These are phyloP conservation scores for Diplolepis rosae DNA, from an alignment of 2,888 invertebrate species.

Conservation along the genomic window DNA sequence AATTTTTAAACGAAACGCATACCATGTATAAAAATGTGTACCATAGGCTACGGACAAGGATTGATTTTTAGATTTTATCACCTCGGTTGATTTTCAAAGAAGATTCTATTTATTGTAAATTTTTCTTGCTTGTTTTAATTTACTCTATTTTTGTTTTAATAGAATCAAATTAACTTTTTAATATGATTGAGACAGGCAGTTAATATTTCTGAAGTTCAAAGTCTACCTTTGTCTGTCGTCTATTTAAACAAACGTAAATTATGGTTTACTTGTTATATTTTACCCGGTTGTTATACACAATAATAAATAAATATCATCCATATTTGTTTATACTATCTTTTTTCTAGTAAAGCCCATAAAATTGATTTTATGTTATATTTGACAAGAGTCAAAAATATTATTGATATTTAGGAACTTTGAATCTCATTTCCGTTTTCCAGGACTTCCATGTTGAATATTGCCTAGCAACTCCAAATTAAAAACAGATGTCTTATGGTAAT, in stretches of 20 bases:
- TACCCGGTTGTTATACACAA: constrained; percentile 4
- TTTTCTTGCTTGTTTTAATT: background rate
- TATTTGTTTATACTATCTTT: background rate
- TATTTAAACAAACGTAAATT: background rate
- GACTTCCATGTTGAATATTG: background rate
- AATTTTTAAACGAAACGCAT: background rate
- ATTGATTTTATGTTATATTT: too few relatives aligned
- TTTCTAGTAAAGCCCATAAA: too few relatives aligned
- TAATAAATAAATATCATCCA: background rate
- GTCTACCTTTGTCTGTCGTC: constrained; percentile 4
- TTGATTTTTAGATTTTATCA: background rate
- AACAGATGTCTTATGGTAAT: background rate
- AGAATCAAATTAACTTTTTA: background rate
- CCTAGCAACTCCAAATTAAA: constrained; percentile 2
- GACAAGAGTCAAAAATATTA: too few relatives aligned
- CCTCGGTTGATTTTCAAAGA: background rate
- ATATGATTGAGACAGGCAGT: background rate
- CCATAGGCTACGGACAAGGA: background rate
- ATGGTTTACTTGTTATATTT: constrained; percentile 11
- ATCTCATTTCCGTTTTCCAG: background rate
- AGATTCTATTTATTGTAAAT: background rate
- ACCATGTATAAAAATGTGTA: constrained; percentile 5
- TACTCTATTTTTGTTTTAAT: background rate
- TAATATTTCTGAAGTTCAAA: background rate
- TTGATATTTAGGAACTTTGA: too few relatives aligned